Evolutionary conservation across 2,113 vertebrate genomes (phyloP), one percentile per base, ranked within the genome.

Genomic region (Rhynchomys soricoides): DNA sequence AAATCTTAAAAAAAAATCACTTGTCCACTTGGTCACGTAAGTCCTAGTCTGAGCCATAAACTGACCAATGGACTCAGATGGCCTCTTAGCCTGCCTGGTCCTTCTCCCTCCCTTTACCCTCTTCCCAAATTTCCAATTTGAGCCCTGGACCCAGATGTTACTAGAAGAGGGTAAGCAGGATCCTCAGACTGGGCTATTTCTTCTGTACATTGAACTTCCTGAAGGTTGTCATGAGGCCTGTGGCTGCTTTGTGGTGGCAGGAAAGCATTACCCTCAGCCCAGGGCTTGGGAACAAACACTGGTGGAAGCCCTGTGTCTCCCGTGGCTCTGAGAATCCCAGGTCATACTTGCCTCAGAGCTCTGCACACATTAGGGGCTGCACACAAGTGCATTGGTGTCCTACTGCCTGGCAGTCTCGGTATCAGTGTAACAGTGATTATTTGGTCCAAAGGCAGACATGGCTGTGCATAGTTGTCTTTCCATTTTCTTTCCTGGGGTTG

Each of bases 271-370:
- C 3, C 34, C 24, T 81, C 55, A 66, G 90, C 75, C 43, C 37
- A 3, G 9, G 86, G 17, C 55, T 78, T 4, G 22, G 86, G 43
- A 64, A n/a, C 68, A 34, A 64, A n/a, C 68, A 34, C 57, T 55
- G 26, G 48, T 37, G 64, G 45, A 86, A 66, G n/a, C 50, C 31
- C 22, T 16, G 34, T n/a, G 43, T 78, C 43, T 37, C 87, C 50
- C 40, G 26, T 73, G 89, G 74, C 78, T 88, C 62, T 92, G 59
- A 91, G 89, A 90, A 52, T 48, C 31, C 57, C 86, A 43, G 86
- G 34, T 45, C 77, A 85, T 52, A 26, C 62, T 66, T 45, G 82
- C 3, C 9, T 40, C 73, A 74, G 40, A 22, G 73, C 40, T 74
- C 8, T 12, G 74, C 74, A 48, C 50, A 45, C 37, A 17, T 71